phyloP scores from a whole-genome alignment of 2,888 invertebrate genomes.

The Lamproptera curius region DNA sequence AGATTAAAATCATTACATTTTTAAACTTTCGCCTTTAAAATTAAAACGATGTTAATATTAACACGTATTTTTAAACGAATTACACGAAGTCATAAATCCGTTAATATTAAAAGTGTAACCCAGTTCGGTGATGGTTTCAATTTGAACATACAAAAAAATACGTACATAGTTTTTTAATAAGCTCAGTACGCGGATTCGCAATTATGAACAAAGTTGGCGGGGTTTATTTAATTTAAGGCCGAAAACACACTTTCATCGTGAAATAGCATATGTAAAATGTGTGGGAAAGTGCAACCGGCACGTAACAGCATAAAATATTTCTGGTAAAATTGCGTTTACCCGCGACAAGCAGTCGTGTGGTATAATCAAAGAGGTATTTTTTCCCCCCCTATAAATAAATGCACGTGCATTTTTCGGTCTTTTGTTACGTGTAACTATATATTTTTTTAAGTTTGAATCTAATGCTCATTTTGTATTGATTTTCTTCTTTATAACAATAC shows the following conservation, averaged over 20 bases:
- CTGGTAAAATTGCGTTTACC: conserved; percentile 59
- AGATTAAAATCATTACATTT: too few relatives aligned
- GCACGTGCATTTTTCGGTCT: conserved; percentile 36
- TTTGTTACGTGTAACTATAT: conserved; percentile 4
- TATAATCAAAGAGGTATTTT: conserved; percentile 56
- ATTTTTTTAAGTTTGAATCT: conserved; percentile 17
- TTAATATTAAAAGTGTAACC: too few relatives aligned
- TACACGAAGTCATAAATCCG: too few relatives aligned
- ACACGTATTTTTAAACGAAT: too few relatives aligned
- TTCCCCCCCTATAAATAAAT: conserved; percentile 55
- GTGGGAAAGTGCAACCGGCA: conserved; percentile 48
- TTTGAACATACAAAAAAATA: too few relatives aligned
- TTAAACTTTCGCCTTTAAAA: too few relatives aligned
- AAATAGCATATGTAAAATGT: conserved; percentile 46
- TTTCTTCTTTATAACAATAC: conserved; percentile 4
- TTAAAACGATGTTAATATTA: too few relatives aligned
- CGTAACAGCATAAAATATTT: conserved; percentile 57
- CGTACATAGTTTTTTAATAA: conserved; percentile 36
- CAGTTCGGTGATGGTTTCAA: too few relatives aligned
- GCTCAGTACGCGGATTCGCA: conserved; percentile 33
- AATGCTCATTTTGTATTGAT: conserved; percentile 17
- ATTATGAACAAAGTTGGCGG: conserved; percentile 30
- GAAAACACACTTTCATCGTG: conserved; percentile 44
- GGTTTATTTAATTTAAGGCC: conserved; percentile 38
- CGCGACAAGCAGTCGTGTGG: conserved; percentile 54